phyloP scores from a whole-genome alignment of 2,888 invertebrate species.

The Tupiocoris notatus region DNA sequence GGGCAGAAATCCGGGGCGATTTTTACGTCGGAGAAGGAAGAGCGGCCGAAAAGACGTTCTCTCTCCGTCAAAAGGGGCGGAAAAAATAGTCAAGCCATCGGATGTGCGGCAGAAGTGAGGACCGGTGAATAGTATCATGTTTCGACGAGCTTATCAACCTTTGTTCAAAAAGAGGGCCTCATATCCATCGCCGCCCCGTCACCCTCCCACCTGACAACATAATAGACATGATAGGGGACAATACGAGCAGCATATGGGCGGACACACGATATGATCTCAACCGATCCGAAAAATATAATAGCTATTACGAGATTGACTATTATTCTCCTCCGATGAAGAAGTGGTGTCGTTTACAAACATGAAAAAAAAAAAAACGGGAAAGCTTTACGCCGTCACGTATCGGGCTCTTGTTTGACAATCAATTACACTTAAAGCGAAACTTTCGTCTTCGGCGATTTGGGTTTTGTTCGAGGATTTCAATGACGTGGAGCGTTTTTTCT shows the following conservation, averaged over 20 bases:
- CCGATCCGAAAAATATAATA: conserved; percentile 43
- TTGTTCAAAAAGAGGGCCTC: conserved; percentile 37
- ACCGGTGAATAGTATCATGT: conserved; percentile 46
- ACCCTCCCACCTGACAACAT: conserved; percentile 39
- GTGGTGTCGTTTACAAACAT: conserved; percentile 41
- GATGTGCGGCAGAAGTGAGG: conserved; percentile 42
- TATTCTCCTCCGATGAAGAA: conserved; percentile 27
- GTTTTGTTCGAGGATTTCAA: too few species aligned
- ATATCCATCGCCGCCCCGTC: not conserved
- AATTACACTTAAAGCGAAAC: conserved; percentile 33
- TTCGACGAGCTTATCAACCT: conserved; percentile 44
- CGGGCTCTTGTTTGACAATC: conserved; percentile 34
- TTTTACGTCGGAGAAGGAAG: not conserved
- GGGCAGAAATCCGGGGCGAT: conserved; percentile 38
- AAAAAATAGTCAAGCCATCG: conserved; percentile 38
- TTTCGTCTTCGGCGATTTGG: too few species aligned
- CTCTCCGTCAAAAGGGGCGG: conserved; percentile 25
- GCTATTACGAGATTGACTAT: conserved; percentile 46
- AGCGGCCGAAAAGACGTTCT: not conserved
- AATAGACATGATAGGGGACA: conserved; percentile 47
- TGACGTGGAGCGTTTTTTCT: too few species aligned
- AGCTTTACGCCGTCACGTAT: conserved; percentile 26
- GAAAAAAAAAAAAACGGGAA: conserved; percentile 19
- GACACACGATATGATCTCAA: conserved; percentile 44
- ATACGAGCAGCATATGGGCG: conserved; percentile 46